Evolutionary conservation across 2,113 vertebrate species (phyloP).

Genomic region (Sinocyclocheilus anshuiensis): DNA sequence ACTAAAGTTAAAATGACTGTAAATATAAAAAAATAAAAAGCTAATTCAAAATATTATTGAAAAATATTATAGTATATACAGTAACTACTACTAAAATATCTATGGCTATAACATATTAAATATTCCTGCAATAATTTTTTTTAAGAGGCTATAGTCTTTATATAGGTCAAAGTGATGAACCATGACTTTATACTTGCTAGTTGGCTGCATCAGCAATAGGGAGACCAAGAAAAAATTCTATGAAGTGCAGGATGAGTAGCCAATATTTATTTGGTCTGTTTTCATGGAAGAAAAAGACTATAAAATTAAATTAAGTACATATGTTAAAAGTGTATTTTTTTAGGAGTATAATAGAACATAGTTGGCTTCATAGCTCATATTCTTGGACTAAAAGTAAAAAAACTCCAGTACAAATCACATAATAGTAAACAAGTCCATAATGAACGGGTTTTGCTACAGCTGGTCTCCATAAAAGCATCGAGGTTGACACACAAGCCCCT

Average conservation of each 20-base stretch:
- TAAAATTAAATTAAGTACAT: neutral
- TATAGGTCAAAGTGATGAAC: neutral
- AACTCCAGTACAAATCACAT: neutral
- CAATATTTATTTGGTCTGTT: neutral
- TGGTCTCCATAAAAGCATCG: neutral
- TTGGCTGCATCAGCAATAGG: neutral
- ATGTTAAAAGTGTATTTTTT: neutral
- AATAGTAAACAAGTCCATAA: constrained; percentile 9
- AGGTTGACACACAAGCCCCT: neutral
- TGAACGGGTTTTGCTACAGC: neutral
- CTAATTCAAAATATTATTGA: neutral
- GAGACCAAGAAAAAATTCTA: neutral
- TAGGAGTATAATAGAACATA: neutral
- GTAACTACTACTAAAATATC: neutral
- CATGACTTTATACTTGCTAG: neutral
- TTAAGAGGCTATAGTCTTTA: neutral
- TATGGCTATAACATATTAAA: neutral
- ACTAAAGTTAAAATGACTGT: neutral
- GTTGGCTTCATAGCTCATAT: neutral
- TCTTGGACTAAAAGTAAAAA: neutral
- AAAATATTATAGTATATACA: neutral
- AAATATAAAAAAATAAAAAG: neutral
- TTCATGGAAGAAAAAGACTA: neutral
- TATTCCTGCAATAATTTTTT: neutral
- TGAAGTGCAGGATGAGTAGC: neutral